These are phyloP conservation scores for Drosophila nikananu DNA, from an alignment of 1,140 invertebrate species.

Conservation along the genomic window DNA sequence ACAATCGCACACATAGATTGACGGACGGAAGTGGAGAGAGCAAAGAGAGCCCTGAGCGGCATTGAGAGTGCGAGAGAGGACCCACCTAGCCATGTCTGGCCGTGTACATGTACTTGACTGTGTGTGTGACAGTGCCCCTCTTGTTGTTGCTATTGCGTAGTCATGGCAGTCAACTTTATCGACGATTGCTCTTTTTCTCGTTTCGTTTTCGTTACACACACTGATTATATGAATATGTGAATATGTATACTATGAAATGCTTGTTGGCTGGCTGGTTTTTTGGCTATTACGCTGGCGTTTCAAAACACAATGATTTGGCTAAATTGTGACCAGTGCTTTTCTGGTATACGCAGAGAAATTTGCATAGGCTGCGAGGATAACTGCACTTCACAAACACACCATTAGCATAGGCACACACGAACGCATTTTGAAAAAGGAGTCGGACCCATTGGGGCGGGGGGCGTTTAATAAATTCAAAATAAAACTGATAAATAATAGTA, in stretches of 20 bases:
- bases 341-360: constrained; percentile 41
- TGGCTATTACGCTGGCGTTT: constrained; percentile 47
- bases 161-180: constrained; percentile 78
- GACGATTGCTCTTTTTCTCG: constrained; percentile 68
- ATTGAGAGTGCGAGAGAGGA: constrained; percentile 46
- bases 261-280: constrained; percentile 54
- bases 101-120: constrained; percentile 26
- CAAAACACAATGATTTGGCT: constrained; percentile 50
- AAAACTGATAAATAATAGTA: constrained; percentile 65
- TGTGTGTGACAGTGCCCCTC: constrained; percentile 41
- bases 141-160: constrained; percentile 82
- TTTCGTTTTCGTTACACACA: constrained; percentile 52
- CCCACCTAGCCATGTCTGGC: constrained; percentile 28
- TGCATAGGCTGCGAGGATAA: constrained; percentile 21
- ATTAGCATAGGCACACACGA: constrained; percentile 15
- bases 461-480: constrained; percentile 9
- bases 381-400: constrained; percentile 50
- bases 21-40: constrained; percentile 43
- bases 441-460: constrained; percentile 27
- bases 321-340: constrained; percentile 20
- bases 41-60: constrained; percentile 41
- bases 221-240: constrained; percentile 75
- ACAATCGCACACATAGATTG: constrained; percentile 26
- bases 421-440: constrained; percentile 47
- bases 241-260: constrained; percentile 72